Evolutionary conservation across 2,888 invertebrate species (phyloP).

Genomic region (Hirtodrosophila confusa): DNA sequence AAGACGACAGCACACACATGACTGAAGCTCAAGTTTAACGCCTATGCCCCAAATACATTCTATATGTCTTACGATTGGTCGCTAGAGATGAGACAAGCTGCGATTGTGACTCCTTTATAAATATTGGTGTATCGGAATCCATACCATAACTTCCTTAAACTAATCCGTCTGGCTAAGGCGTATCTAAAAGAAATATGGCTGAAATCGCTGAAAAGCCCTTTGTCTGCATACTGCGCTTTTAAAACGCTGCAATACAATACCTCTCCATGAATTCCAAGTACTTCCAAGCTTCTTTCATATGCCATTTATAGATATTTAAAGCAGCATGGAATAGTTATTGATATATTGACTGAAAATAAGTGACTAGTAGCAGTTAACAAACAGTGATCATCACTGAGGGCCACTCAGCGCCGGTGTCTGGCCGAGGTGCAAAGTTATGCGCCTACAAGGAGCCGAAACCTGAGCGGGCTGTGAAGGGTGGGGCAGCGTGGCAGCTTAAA

Average conservation of each 20-base stretch:
- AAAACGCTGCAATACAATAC: no score
- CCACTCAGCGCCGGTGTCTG: conserved; percentile 31
- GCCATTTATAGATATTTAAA: no score
- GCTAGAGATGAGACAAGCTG: conserved; percentile 28
- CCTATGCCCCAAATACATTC: conserved; percentile 16
- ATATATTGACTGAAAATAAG: not conserved
- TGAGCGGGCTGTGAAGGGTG: not conserved
- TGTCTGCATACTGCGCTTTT: no score
- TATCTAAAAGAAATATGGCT: not conserved
- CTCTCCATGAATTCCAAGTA: no score
- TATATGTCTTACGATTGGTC: conserved; percentile 46
- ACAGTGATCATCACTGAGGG: conserved; percentile 33
- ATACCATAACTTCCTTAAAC: no score
- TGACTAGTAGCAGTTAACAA: conserved; percentile 7
- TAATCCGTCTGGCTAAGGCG: no score
- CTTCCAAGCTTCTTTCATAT: no score
- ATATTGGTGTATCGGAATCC: no score
- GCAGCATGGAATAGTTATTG: no score
- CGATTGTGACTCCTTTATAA: not conserved
- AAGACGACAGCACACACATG: conserved; percentile 50
- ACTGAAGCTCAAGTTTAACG: conserved; percentile 30
- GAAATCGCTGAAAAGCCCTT: no score
- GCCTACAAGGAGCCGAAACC: conserved; percentile 51
- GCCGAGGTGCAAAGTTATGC: conserved; percentile 75
- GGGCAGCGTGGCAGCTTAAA: conserved; percentile 3